Evolutionary conservation across 2,888 invertebrate genomes (phyloP).

Genomic region (Campopleginae sp.): DNA sequence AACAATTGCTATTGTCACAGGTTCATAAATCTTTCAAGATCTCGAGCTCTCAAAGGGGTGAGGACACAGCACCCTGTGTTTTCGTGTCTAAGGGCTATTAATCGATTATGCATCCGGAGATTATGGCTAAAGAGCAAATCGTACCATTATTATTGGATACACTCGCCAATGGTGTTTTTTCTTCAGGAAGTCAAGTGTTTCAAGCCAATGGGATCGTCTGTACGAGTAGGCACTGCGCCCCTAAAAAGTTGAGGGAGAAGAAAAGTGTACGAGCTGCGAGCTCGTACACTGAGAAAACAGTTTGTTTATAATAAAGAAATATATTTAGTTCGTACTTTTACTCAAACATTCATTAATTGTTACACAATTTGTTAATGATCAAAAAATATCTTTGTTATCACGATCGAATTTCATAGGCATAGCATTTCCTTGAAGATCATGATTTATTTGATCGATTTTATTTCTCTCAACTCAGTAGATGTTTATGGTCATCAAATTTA

Average conservation of each 20-base stretch:
- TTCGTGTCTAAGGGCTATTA: slow-evolving; percentile 11
- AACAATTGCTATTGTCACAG: slow-evolving; percentile 12
- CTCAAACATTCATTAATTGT: too few species aligned
- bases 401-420: too few species aligned
- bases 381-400: too few species aligned
- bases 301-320: too few species aligned
- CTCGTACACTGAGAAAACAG: too few species aligned
- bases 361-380: too few species aligned
- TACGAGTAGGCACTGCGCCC: background rate
- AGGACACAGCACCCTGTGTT: background rate
- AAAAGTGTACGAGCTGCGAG: slow-evolving; percentile 26
- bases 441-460: too few species aligned
- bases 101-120: slow-evolving; percentile 23
- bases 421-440: too few species aligned
- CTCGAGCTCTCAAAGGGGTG: background rate
- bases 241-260: background rate
- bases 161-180: slow-evolving; percentile 8
- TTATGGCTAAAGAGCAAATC: background rate
- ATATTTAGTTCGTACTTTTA: too few species aligned
- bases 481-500: too few species aligned
- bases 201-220: slow-evolving; percentile 42
- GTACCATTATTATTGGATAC: background rate
- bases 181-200: slow-evolving; percentile 12
- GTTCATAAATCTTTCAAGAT: slow-evolving; percentile 27
- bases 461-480: too few species aligned